Evolutionary conservation across 2,113 vertebrate genomes (phyloP).

Genomic region (Sebastes fasciatus): DNA sequence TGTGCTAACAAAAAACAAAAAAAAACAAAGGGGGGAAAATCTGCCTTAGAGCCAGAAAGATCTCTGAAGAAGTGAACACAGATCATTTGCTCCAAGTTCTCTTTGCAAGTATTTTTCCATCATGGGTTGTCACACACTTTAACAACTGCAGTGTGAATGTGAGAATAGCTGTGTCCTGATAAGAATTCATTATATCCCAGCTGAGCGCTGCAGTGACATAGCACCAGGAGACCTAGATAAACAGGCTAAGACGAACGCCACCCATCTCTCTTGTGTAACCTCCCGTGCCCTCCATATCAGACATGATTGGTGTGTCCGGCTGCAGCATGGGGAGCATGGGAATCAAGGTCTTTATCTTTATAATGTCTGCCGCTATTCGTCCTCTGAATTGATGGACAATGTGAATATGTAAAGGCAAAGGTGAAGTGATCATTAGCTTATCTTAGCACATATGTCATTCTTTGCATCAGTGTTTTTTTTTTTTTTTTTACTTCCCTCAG

Average conservation of each 20-base stretch:
- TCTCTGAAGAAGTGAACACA: neutral
- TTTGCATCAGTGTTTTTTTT: conserved; percentile 5
- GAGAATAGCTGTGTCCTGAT: conserved; percentile 16
- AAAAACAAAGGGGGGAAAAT: conserved; percentile 4
- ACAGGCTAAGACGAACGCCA: conserved; percentile 53
- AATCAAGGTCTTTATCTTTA: conserved; percentile 55
- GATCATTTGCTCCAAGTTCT: conserved; percentile 16
- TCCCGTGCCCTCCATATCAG: conserved; percentile 44
- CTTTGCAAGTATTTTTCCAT: conserved; percentile 1
- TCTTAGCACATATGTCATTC: conserved; percentile 28
- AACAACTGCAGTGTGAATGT: conserved; percentile 15
- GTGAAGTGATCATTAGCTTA: conserved; percentile 69
- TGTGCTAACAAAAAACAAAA: neutral
- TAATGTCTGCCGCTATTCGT: conserved; percentile 42
- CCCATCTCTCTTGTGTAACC: conserved; percentile 50
- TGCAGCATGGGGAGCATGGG: conserved; percentile 51
- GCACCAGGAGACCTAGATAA: conserved; percentile 58
- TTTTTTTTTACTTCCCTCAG: conserved; percentile 1
- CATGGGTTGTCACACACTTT: neutral
- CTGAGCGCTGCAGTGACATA: conserved; percentile 30
- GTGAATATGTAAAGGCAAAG: conserved; percentile 51
- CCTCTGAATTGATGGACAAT: conserved; percentile 53
- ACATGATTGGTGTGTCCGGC: conserved; percentile 65
- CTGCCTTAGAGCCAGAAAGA: conserved; percentile 11
- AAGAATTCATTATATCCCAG: conserved; percentile 28